Percentiles rank a stretch among this genome's conserved stretches.
Conservation (phyloP, 2,797 vertebrate species). For the Bradypus variegatus region DNA sequence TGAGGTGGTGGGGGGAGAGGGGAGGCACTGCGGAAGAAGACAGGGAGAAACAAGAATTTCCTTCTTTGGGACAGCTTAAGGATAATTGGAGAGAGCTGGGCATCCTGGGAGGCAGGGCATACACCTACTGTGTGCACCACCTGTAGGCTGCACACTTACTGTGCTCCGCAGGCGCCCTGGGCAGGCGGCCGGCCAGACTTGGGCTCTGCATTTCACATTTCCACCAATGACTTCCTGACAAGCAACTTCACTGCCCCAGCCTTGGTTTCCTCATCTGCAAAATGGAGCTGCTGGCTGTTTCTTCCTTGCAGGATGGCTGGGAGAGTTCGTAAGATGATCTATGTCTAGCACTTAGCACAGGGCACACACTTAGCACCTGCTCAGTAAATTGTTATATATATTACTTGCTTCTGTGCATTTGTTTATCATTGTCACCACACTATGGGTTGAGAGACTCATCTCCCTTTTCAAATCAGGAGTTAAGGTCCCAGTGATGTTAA, state of each 20-base stretch:
- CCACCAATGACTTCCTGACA: not conserved
- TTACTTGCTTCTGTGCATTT: fast-evolving
- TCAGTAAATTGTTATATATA: not conserved
- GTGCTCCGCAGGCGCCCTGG: constrained; percentile 27
- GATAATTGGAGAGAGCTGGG: too few species aligned
- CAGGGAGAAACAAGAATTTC: not conserved
- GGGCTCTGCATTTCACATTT: not conserved
- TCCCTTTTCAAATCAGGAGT: not conserved
- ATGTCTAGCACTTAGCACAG: not conserved
- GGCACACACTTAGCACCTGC: not conserved
- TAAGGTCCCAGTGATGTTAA: not conserved
- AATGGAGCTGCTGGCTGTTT: not conserved
- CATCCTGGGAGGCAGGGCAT: not conserved
- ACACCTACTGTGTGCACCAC: constrained; percentile 37
- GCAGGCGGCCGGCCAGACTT: too few species aligned
- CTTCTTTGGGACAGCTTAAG: not conserved
- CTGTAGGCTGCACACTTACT: constrained; percentile 46
- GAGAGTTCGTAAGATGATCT: not conserved
- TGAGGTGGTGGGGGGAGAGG: not conserved
- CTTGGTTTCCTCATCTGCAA: not conserved
- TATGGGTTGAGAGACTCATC: too few species aligned
- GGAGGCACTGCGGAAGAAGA: not conserved
- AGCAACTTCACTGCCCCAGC: not conserved
- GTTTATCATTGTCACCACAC: too few species aligned
- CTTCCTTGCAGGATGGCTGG: not conserved